These are phyloP conservation scores for Masticophis lateralis DNA, from an alignment of 2,797 vertebrate species.

Conservation along the genomic window DNA sequence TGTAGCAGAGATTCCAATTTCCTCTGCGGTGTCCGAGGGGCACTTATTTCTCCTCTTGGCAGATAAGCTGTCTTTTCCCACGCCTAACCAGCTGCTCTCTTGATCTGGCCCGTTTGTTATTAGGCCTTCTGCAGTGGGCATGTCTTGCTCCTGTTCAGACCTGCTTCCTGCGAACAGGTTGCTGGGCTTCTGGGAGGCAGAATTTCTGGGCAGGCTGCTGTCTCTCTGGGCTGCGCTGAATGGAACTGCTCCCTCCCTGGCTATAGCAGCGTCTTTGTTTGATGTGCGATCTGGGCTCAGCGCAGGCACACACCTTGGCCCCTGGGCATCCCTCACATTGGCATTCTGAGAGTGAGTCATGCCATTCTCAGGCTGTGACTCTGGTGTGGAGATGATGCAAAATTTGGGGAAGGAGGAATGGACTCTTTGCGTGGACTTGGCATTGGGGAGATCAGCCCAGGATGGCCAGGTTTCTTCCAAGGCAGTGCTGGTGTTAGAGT, in stretches of 20 bases:
- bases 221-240: neutral
- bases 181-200: constrained; percentile 13
- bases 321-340: rapidly evolving
- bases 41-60: neutral
- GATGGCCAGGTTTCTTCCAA: rapidly evolving
- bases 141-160: neutral
- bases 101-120: neutral
- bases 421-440: rapidly evolving
- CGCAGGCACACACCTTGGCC: constrained; percentile 1
- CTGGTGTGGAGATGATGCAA: rapidly evolving
- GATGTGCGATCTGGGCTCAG: neutral
- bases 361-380: neutral
- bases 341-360: rapidly evolving
- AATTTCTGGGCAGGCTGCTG: neutral
- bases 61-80: neutral
- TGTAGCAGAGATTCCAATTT: rapidly evolving
- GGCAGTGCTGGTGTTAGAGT: rapidly evolving
- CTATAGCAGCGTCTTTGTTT: constrained; percentile 1
- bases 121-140: neutral
- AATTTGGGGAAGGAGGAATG: rapidly evolving
- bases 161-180: neutral
- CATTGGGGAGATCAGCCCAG: rapidly evolving
- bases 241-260: neutral
- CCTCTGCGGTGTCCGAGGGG: rapidly evolving
- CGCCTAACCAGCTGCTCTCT: rapidly evolving